These are phyloP conservation scores for Leptura quadrifasciata DNA, from an alignment of 2,888 invertebrate species.

Conservation along the genomic window DNA sequence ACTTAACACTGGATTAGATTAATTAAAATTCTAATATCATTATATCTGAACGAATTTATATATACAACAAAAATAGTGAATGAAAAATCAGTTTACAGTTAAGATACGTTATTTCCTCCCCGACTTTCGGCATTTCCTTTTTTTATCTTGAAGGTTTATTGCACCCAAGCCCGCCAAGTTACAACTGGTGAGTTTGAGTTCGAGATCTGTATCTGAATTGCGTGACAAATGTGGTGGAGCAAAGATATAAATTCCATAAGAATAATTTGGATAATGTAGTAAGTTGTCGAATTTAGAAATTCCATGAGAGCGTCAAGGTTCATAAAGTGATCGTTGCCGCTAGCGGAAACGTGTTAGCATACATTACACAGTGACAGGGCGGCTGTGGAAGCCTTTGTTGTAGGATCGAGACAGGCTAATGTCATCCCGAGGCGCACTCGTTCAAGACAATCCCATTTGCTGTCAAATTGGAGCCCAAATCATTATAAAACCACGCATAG, in stretches of 20 bases:
- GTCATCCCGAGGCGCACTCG: slow-evolving; percentile 73
- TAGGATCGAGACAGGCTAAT: slow-evolving; percentile 72
- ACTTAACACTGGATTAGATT: neutral
- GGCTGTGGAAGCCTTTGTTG: slow-evolving; percentile 71
- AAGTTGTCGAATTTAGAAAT: slow-evolving; percentile 62
- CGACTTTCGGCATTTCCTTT: slow-evolving; percentile 50
- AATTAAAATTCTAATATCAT: neutral
- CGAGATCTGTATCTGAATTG: slow-evolving; percentile 55
- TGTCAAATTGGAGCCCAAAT: slow-evolving; percentile 72
- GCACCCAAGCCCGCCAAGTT: slow-evolving; percentile 41
- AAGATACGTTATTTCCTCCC: slow-evolving; percentile 23
- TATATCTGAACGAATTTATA: neutral
- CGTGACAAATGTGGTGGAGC: slow-evolving; percentile 53
- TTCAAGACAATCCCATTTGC: slow-evolving; percentile 73
- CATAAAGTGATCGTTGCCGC: slow-evolving; percentile 72
- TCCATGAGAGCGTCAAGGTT: slow-evolving; percentile 66
- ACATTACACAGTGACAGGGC: slow-evolving; percentile 73
- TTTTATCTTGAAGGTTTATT: slow-evolving; percentile 52
- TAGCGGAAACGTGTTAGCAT: slow-evolving; percentile 73
- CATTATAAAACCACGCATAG: slow-evolving; percentile 69
- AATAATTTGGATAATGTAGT: slow-evolving; percentile 64
- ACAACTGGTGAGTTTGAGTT: slow-evolving; percentile 31
- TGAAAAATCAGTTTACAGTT: neutral
- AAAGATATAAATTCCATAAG: slow-evolving; percentile 53
- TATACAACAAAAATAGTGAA: neutral